These are phyloP conservation scores for Chitala chitala DNA, from an alignment of 2,113 vertebrate species.

Conservation along the genomic window DNA sequence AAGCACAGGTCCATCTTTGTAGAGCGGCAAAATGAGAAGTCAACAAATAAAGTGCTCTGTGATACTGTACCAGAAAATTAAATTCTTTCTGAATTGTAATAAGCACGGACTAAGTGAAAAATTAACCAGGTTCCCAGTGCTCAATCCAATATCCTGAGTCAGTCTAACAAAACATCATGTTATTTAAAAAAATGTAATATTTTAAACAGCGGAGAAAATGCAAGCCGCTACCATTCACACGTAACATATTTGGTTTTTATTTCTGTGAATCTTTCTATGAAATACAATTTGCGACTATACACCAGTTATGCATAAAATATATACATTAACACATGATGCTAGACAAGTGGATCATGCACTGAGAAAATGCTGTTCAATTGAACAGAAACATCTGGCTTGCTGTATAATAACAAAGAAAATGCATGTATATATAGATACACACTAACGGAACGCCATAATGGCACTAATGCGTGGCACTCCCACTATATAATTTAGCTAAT, in stretches of 20 bases:
- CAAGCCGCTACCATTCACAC: not conserved
- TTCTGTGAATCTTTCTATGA: not conserved
- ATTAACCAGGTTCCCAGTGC: constrained; percentile 49
- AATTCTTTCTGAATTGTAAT: not conserved
- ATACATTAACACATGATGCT: constrained; percentile 53
- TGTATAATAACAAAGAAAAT: constrained; percentile 61
- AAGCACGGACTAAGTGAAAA: constrained; percentile 33
- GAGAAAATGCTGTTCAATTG: constrained; percentile 66
- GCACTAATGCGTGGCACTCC: constrained; percentile 52
- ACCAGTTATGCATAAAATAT: constrained; percentile 42
- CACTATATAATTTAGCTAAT: constrained; percentile 69
- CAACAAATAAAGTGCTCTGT: not conserved
- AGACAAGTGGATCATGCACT: constrained; percentile 52
- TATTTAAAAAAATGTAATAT: constrained; percentile 23
- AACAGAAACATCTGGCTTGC: constrained; percentile 60
- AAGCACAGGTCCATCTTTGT: not conserved
- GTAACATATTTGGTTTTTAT: not conserved
- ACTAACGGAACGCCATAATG: constrained; percentile 55
- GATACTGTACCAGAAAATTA: not conserved
- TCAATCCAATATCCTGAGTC: constrained; percentile 33
- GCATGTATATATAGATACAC: constrained; percentile 47
- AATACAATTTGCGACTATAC: not conserved
- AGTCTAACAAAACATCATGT: constrained; percentile 37
- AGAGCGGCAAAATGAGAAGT: not conserved
- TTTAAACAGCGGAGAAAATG: not conserved